Base-by-base conservation (phyloP, 2,113 vertebrate species). In the Ptilonorhynchus violaceus region DNA sequence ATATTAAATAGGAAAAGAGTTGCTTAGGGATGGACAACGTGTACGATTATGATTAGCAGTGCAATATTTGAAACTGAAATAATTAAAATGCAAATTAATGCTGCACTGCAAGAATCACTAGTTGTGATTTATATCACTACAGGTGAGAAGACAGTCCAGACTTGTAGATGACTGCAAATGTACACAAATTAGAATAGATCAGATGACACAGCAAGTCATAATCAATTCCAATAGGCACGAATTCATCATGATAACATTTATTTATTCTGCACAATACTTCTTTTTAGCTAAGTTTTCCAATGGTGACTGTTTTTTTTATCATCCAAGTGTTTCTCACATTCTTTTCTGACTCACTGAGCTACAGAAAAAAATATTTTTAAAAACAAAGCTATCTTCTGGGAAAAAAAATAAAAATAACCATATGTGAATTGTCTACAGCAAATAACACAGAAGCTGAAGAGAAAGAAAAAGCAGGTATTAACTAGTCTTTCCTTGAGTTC, bases 121-220 rank as follows among this genome's bases (percentile, higher is more conserved):
- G 27, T 49, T 81, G 79, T 91, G 88, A 96, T 93, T 91, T 93
- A 41, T 90, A 94, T 87, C 91, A 89, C 47, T 56, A 83, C 88
- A 96, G 85, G 88, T 92, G 83, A 95, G 79, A 91, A 94, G 53
- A 93, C 33, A 87, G 93, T 78, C 68, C 76, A 94, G 79, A 88
- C 78, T 94, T 95, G 82, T 18, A 90, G 44, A 42, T 14, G 68
- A 80, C 79, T 94, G 50, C 55, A 95, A 90, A 94, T 46, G n/a
- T 46, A 78, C 53, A 96, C 22, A 88, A 92, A 88, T 80, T 93
- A 90, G 58, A 91, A 83, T 27, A 94, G 59, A 88, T 76, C 24
- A 89, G 67, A 92, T 85, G 81, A 80, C 44, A 88, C 19, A 83
- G 37, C 41, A 93, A 90, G 56, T 49, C 76, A 92, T 79, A 0